These are phyloP conservation scores for Harpagifer antarcticus DNA, from an alignment of 2,797 vertebrate species.

Conservation along the genomic window DNA sequence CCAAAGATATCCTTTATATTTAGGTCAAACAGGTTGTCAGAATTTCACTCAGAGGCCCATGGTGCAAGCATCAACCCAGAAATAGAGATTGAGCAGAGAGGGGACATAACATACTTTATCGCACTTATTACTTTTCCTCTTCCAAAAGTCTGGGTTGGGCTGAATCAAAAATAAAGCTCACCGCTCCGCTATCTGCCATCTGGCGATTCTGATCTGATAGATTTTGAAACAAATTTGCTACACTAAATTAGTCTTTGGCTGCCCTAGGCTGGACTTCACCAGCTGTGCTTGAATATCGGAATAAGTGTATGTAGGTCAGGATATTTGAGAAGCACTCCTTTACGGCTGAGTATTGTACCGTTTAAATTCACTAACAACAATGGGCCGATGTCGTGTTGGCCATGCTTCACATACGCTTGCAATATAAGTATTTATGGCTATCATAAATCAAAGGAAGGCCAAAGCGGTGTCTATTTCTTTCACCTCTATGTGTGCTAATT, in stretches of 20 bases:
- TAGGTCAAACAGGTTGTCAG: constrained; percentile 77
- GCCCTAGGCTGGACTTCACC: constrained; percentile 57
- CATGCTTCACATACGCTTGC: constrained; percentile 30
- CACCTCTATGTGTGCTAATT: constrained; percentile 54
- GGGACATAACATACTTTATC: constrained; percentile 56
- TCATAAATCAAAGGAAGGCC: constrained; percentile 62
- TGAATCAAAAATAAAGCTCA: constrained; percentile 50
- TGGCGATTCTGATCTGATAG: constrained; percentile 62
- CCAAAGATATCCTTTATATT: constrained; percentile 68
- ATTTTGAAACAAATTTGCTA: constrained; percentile 72
- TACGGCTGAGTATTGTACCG: constrained; percentile 33
- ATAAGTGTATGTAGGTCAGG: constrained; percentile 37
- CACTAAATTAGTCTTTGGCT: constrained; percentile 71
- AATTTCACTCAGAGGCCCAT: constrained; percentile 57
- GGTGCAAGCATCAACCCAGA: constrained; percentile 74
- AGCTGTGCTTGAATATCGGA: constrained; percentile 63
- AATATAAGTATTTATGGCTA: constrained; percentile 50
- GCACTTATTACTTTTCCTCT: constrained; percentile 34
- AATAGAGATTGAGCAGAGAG: constrained; percentile 53
- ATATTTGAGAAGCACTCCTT: constrained; percentile 47
- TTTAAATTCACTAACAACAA: constrained; percentile 36
- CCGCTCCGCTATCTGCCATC: constrained; percentile 64
- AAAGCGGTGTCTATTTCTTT: constrained; percentile 34
- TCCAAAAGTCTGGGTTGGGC: constrained; percentile 45
- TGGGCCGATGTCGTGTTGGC: constrained; percentile 26